Evolutionary conservation across 2,888 invertebrate genomes (phyloP).

Genomic region (Caenorhabditis doughertyi): DNA sequence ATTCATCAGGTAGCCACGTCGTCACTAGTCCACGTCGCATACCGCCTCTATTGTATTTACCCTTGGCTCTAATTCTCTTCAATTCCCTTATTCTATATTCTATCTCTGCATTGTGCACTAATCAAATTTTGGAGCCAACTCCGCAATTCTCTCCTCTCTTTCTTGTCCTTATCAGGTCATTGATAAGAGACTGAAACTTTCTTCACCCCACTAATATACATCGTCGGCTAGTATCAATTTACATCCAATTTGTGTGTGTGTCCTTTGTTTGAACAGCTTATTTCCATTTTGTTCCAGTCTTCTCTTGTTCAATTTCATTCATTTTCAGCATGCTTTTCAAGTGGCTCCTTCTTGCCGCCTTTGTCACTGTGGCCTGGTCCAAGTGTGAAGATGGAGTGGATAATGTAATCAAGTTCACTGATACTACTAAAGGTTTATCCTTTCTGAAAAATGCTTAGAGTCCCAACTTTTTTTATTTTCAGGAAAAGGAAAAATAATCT

Average conservation of each 20-base stretch:
- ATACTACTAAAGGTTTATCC: constrained; percentile 73
- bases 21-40: constrained; percentile 34
- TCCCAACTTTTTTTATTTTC: too few relatives aligned
- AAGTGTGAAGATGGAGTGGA: constrained; percentile 76
- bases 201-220: not conserved
- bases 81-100: constrained; percentile 8
- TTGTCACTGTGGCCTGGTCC: constrained; percentile 30
- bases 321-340: constrained; percentile 47
- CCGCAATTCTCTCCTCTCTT: constrained; percentile 24
- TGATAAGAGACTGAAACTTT: constrained; percentile 41
- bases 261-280: constrained; percentile 29
- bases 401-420: constrained; percentile 73
- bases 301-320: not conserved
- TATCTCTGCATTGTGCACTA: constrained; percentile 31
- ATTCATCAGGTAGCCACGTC: constrained; percentile 42
- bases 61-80: not conserved
- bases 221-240: constrained; percentile 23
- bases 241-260: constrained; percentile 11
- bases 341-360: constrained; percentile 42
- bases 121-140: constrained; percentile 40
- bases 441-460: too few relatives aligned
- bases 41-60: constrained; percentile 38
- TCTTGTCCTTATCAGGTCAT: constrained; percentile 43
- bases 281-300: not conserved
- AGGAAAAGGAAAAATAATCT: constrained; percentile 71